A percentile compares a stretch with the other conserved stretches of the same genome.
Evolutionary conservation across 2,888 invertebrate species (phyloP).

Genomic region (Eretmocerus hayati): DNA sequence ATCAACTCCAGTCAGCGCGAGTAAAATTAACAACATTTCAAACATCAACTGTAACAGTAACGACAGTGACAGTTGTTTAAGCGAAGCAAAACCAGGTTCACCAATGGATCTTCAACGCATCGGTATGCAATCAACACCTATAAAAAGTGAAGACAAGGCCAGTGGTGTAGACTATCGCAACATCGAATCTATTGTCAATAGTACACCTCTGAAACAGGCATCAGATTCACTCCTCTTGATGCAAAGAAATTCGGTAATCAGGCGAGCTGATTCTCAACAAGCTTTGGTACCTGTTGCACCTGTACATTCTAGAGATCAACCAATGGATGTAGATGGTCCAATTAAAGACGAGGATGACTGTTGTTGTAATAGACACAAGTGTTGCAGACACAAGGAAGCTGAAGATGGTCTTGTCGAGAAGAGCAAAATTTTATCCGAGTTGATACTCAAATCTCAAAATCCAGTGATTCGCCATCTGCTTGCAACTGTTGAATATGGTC

Average conservation of each 20-base stretch:
- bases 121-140: conserved; percentile 42
- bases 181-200: conserved; percentile 44
- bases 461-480: conserved; percentile 39
- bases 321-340: neutral
- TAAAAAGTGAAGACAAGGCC: conserved; percentile 32
- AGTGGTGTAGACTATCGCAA: conserved; percentile 42
- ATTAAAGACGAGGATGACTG: neutral
- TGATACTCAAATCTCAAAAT: conserved; percentile 41
- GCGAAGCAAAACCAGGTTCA: conserved; percentile 26
- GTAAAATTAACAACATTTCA: too few species aligned
- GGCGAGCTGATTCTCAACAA: conserved; percentile 33
- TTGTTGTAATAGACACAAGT: conserved; percentile 41
- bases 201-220: conserved; percentile 31
- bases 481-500: conserved; percentile 38
- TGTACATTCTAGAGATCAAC: conserved; percentile 12
- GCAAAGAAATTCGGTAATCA: conserved; percentile 42
- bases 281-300: neutral
- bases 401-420: conserved; percentile 39
- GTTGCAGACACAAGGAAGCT: conserved; percentile 40
- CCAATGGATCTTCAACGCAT: conserved; percentile 31
- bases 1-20: conserved; percentile 12
- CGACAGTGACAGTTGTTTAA: too few species aligned
- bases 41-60: neutral
- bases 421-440: conserved; percentile 42
- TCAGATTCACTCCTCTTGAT: conserved; percentile 27